A percentile compares a stretch with the other conserved stretches of the same genome.
Evolutionary conservation across 2,888 invertebrate species (phyloP).

Genomic region (Drosophila colorata): DNA sequence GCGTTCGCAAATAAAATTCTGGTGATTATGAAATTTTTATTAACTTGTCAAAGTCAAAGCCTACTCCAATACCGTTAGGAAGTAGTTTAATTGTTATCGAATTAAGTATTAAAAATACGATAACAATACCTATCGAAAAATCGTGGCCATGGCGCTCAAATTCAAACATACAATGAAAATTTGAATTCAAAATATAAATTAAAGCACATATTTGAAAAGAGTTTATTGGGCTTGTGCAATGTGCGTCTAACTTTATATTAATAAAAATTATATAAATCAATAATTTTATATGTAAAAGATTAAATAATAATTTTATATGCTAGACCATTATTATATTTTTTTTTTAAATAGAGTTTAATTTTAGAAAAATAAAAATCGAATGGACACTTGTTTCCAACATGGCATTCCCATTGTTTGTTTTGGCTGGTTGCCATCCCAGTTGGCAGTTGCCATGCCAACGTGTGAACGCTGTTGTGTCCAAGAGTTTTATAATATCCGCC

Average conservation of each 20-base stretch:
- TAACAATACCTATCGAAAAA: slow-evolving; percentile 19
- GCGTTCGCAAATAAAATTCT: slow-evolving; percentile 21
- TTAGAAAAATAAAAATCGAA: too few relatives aligned
- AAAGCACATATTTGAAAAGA: not conserved
- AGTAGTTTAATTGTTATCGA: not conserved
- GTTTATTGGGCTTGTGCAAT: too few relatives aligned
- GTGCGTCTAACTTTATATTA: too few relatives aligned
- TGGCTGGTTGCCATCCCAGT: not conserved
- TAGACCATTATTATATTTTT: too few relatives aligned
- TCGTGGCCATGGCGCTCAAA: not conserved
- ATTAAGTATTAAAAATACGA: not conserved
- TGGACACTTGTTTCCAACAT: too few relatives aligned
- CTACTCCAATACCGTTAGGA: slow-evolving; percentile 17
- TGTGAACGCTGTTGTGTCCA: slow-evolving; percentile 12
- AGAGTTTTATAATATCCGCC: not conserved
- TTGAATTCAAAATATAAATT: not conserved
- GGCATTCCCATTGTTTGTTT: too few relatives aligned
- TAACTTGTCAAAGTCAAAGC: slow-evolving; percentile 18
- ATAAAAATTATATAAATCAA: too few relatives aligned
- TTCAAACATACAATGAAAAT: not conserved
- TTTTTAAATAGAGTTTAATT: too few relatives aligned
- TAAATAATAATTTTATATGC: not conserved
- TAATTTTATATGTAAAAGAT: too few relatives aligned
- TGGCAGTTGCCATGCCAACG: slow-evolving; percentile 43
- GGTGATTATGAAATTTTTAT: slow-evolving; percentile 7